phyloP scores from a whole-genome alignment of 2,888 invertebrate species.

The Venustoraphidia nigricollis region DNA sequence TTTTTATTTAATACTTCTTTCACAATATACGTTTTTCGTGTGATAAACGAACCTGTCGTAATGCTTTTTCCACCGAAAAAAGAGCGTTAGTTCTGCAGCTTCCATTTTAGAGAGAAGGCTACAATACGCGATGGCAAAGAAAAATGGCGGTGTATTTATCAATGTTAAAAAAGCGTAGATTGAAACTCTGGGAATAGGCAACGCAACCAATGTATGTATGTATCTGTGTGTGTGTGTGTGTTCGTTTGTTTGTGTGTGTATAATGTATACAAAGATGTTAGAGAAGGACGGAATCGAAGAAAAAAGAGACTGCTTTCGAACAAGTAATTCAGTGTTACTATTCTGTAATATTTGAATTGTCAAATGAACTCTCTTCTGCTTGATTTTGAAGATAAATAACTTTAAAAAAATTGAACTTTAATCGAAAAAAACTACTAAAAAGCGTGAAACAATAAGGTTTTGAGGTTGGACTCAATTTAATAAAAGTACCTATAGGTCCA shows the following conservation, averaged over 20 bases:
- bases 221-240: background rate
- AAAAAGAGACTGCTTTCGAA: too few relatives aligned
- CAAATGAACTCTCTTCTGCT: too few relatives aligned
- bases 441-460: too few relatives aligned
- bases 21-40: slow-evolving; percentile 5
- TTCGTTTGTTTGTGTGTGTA: background rate
- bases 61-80: slow-evolving; percentile 5
- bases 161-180: slow-evolving; percentile 28
- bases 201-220: slow-evolving; percentile 5
- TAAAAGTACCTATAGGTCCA: too few relatives aligned
- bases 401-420: too few relatives aligned
- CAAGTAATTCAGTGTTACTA: too few relatives aligned
- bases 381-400: too few relatives aligned
- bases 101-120: slow-evolving; percentile 1
- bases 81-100: slow-evolving; percentile 2
- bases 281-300: too few relatives aligned
- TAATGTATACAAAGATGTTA: background rate
- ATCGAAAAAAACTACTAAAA: too few relatives aligned
- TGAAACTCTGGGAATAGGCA: slow-evolving; percentile 23
- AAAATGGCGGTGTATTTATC: slow-evolving; percentile 38
- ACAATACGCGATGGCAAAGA: slow-evolving; percentile 27
- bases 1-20: slow-evolving; percentile 2
- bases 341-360: too few relatives aligned
- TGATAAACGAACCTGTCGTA: slow-evolving; percentile 8
- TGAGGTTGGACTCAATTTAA: too few relatives aligned